Conservation (phyloP, 2,797 vertebrate species). For the Psittacula derbiana region DNA sequence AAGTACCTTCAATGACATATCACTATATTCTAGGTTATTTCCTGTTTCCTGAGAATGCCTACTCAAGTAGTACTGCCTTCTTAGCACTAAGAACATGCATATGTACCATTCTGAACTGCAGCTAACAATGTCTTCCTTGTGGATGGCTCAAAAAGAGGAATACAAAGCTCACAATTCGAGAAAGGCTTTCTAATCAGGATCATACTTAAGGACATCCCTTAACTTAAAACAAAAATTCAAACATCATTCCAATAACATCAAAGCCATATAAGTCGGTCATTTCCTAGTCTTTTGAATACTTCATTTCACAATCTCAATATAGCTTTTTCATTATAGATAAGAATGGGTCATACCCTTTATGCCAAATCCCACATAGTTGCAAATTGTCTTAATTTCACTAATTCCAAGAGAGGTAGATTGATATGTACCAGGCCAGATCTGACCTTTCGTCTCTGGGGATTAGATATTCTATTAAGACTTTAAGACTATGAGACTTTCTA, state of each 20-base stretch:
- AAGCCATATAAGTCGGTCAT: background rate
- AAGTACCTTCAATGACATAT: background rate
- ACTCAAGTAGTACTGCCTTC: background rate
- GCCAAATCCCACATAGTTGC: background rate
- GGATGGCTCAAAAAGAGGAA: background rate
- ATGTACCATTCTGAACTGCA: background rate
- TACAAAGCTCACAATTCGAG: background rate
- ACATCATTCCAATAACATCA: background rate
- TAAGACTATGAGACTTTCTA: background rate
- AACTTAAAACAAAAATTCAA: background rate
- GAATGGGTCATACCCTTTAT: rapidly evolving
- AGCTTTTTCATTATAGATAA: background rate
- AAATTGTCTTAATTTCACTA: background rate
- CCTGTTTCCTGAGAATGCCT: background rate
- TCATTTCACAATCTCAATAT: background rate
- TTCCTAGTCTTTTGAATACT: background rate
- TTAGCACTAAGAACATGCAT: background rate
- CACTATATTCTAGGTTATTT: background rate
- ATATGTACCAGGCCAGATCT: background rate
- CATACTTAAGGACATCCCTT: background rate
- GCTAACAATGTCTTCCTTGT: rapidly evolving
- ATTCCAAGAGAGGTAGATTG: background rate
- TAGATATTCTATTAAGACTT: background rate
- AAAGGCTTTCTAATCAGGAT: background rate
- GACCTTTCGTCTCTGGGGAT: background rate